Evolutionary conservation across 2,888 invertebrate genomes (phyloP).

Genomic region (Drosophila prostipennis): DNA sequence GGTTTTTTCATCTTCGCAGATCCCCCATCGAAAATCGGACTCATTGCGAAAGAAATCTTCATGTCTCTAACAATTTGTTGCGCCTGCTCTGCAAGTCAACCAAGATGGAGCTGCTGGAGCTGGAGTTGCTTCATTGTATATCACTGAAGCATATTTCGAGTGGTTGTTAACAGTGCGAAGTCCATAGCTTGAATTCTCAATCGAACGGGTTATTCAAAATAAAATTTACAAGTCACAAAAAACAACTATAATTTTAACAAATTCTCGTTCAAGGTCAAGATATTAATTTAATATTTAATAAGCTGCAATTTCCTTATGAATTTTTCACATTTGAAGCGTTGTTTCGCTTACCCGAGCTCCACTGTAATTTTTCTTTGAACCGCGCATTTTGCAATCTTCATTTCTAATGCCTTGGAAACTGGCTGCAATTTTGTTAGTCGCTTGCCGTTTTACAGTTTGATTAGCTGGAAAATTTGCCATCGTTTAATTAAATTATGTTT

Average conservation of each 20-base stretch:
- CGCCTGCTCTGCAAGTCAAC: slow-evolving; percentile 43
- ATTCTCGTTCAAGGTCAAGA: too few relatives aligned
- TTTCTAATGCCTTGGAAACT: slow-evolving; percentile 53
- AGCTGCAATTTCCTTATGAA: not conserved
- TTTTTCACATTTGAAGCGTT: not conserved
- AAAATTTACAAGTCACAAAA: not conserved
- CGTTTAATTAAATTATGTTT: slow-evolving; percentile 73
- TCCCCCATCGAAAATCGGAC: slow-evolving; percentile 38
- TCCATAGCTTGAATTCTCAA: slow-evolving; percentile 1
- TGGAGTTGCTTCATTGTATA: slow-evolving; percentile 33
- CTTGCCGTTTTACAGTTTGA: slow-evolving; percentile 62
- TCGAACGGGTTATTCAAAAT: not conserved
- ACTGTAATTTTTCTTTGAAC: slow-evolving; percentile 5
- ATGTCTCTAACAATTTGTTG: slow-evolving; percentile 49
- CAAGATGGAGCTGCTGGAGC: slow-evolving; percentile 19
- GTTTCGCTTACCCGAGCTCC: not conserved
- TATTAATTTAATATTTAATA: too few relatives aligned
- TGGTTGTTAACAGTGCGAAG: slow-evolving; percentile 15
- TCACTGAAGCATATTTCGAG: slow-evolving; percentile 42
- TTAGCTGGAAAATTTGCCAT: slow-evolving; percentile 75
- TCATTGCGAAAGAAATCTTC: slow-evolving; percentile 49
- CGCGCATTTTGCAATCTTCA: slow-evolving; percentile 50
- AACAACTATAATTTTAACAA: too few relatives aligned
- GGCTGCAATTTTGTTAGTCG: slow-evolving; percentile 48
- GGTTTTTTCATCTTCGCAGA: slow-evolving; percentile 40